phyloP scores from a whole-genome alignment of 1,140 invertebrate species.

The Geopemphigus sp. region DNA sequence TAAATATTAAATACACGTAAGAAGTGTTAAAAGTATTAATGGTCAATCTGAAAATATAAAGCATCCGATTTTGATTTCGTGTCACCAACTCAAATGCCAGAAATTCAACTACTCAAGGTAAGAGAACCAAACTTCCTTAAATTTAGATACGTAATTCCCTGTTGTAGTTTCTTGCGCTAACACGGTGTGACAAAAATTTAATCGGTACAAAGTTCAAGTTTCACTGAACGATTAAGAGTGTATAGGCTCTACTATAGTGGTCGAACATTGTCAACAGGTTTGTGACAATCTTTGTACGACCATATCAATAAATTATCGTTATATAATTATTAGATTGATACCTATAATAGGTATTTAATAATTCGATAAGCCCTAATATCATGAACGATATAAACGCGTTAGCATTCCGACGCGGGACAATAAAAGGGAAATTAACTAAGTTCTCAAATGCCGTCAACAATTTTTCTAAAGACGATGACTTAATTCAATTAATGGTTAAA shows the following conservation, averaged over 20 bases:
- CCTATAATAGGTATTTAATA: background rate
- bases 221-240: background rate
- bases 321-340: background rate
- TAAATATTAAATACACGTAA: background rate
- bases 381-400: background rate
- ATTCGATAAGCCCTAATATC: background rate
- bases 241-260: background rate
- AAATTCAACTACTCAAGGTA: background rate
- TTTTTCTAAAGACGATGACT: background rate
- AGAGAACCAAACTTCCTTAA: conserved; percentile 4
- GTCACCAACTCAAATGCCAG: background rate
- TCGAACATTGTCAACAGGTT: background rate
- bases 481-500: background rate
- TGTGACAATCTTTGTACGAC: background rate
- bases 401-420: background rate
- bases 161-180: background rate
- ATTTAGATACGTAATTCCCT: background rate
- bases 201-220: background rate
- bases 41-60: background rate
- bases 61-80: background rate
- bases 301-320: background rate
- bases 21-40: background rate
- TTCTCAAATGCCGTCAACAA: background rate
- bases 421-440: background rate
- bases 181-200: background rate